phyloP scores from a whole-genome alignment of 2,113 vertebrate genomes.

The Indri indri region DNA sequence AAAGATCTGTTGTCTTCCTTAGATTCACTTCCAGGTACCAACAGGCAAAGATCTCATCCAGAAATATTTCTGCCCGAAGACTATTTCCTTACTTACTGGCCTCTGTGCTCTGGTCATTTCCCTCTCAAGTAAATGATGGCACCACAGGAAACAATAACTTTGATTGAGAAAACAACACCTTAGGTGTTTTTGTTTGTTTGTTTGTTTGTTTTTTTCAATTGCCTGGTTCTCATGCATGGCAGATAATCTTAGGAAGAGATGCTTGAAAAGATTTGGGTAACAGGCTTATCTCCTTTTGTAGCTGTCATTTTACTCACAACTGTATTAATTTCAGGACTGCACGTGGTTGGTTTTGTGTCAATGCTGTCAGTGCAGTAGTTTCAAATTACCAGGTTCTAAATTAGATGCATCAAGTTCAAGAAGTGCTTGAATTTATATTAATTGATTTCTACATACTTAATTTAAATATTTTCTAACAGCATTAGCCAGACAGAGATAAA shows the following conservation, averaged over 20 bases:
- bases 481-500: background rate
- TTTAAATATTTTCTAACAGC: background rate
- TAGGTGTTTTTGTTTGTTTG: no score
- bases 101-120: background rate
- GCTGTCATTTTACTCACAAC: background rate
- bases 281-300: background rate
- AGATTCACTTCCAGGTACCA: background rate
- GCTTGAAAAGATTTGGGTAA: background rate
- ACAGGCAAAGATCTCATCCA: background rate
- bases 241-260: background rate
- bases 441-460: background rate
- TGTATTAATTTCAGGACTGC: background rate
- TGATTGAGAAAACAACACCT: background rate
- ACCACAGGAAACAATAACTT: background rate
- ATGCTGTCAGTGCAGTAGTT: background rate
- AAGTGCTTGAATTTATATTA: background rate
- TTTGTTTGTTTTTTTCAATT: background rate
- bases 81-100: background rate
- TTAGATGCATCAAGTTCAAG: background rate
- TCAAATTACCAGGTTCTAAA: background rate
- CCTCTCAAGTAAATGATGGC: background rate
- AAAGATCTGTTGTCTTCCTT: background rate
- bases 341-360: background rate
- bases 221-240: background rate
- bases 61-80: background rate